Evolutionary conservation across 2,113 vertebrate species (phyloP).

Genomic region (Rattus norvegicus): GRCr8 NC_086032.1:71541501-71542000

Average conservation of each 20-base stretch:
- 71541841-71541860: slow-evolving; percentile 39
- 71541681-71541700: slow-evolving; percentile 98
- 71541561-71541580: background rate
- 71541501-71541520: background rate
- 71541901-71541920: no score
- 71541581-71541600: slow-evolving; percentile 94
- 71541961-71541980: slow-evolving; percentile 11
- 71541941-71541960: no score
- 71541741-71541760: background rate
- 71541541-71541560: background rate
- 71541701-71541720: slow-evolving; percentile 93
- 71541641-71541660: slow-evolving; percentile 92
- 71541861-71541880: slow-evolving; percentile 9
- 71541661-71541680: slow-evolving; percentile 95
- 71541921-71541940: no score
- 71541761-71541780: background rate
- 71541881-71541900: slow-evolving; percentile 30
- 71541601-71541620: slow-evolving; percentile 90
- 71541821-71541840: slow-evolving; percentile 44
- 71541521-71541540: background rate
- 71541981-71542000: background rate
- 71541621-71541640: slow-evolving; percentile 95
- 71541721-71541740: background rate
- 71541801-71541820: slow-evolving; percentile 51
- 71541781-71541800: background rate